These are phyloP conservation scores for Germaria angustata DNA, from an alignment of 2,888 invertebrate genomes.

Conservation along the genomic window DNA sequence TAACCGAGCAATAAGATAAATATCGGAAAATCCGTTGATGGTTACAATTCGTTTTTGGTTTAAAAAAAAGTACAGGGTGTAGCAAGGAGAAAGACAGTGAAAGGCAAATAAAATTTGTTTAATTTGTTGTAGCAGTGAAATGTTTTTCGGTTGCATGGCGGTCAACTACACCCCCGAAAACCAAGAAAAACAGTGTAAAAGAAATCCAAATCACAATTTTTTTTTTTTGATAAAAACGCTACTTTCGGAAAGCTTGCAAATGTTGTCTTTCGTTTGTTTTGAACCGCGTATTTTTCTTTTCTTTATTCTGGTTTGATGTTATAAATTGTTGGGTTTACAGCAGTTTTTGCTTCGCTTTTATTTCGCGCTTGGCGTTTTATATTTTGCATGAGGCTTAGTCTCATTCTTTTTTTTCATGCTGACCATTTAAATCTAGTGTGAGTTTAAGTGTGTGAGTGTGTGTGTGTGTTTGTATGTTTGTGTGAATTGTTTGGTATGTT, in stretches of 20 bases:
- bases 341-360: too few species aligned
- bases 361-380: conserved; percentile 34
- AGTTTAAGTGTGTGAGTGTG: not conserved
- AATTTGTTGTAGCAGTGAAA: conserved; percentile 19
- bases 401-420: conserved; percentile 12
- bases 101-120: not conserved
- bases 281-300: conserved; percentile 3
- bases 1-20: conserved; percentile 56
- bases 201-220: conserved; percentile 11
- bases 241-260: conserved; percentile 16
- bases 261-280: conserved; percentile 23
- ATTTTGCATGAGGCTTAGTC: conserved; percentile 31
- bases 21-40: conserved; percentile 59
- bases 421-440: conserved; percentile 5
- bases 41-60: conserved; percentile 8
- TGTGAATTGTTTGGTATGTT: conserved; percentile 21
- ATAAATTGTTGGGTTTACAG: conserved; percentile 63
- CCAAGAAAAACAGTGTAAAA: not conserved
- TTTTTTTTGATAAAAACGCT: conserved; percentile 19
- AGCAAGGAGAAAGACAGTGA: too few species aligned
- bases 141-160: conserved; percentile 23
- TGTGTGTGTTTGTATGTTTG: not conserved
- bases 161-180: conserved; percentile 1
- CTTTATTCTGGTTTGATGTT: conserved; percentile 43
- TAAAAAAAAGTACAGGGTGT: too few species aligned